A percentile compares a stretch with the other conserved stretches of the same genome.
Conservation (phyloP, 1,140 invertebrate species). For the Drosophila bipectinata region DNA sequence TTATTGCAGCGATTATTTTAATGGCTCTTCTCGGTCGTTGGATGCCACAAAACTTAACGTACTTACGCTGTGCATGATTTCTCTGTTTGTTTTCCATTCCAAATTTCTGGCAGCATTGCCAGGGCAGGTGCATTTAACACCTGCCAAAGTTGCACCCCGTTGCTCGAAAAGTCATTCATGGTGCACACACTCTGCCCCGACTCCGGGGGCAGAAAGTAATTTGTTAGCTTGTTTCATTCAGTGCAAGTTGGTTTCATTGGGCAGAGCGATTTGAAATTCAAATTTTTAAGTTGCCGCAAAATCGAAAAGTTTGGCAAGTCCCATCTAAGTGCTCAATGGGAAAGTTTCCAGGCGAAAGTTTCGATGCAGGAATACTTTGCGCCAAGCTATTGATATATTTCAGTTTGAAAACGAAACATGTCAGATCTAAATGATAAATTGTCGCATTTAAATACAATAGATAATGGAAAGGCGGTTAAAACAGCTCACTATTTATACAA, state of each 20-base stretch:
- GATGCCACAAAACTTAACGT: slow-evolving; percentile 44
- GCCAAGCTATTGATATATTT: slow-evolving; percentile 45
- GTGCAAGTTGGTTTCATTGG: slow-evolving; percentile 40
- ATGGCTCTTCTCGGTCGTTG: slow-evolving; percentile 68
- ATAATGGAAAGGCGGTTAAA: neutral
- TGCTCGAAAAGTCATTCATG: slow-evolving; percentile 28
- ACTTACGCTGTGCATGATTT: slow-evolving; percentile 37
- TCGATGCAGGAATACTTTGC: slow-evolving; percentile 38
- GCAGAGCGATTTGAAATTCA: slow-evolving; percentile 48
- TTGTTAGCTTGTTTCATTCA: slow-evolving; percentile 42
- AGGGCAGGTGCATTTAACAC: slow-evolving; percentile 61
- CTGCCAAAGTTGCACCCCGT: slow-evolving; percentile 30
- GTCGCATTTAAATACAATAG: neutral
- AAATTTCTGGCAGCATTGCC: slow-evolving; percentile 11
- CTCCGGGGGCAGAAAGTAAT: slow-evolving; percentile 22
- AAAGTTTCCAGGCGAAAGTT: slow-evolving; percentile 37
- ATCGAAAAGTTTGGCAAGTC: slow-evolving; percentile 37
- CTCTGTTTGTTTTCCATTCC: slow-evolving; percentile 12
- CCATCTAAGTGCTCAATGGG: slow-evolving; percentile 38
- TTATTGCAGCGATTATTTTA: slow-evolving; percentile 82
- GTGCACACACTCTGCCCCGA: slow-evolving; percentile 8
- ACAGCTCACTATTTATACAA: too few relatives aligned
- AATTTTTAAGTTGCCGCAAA: slow-evolving; percentile 40
- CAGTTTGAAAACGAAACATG: neutral
- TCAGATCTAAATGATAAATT: neutral